phyloP scores from a whole-genome alignment of 2,797 vertebrate genomes.

The Diceros bicornis region DNA sequence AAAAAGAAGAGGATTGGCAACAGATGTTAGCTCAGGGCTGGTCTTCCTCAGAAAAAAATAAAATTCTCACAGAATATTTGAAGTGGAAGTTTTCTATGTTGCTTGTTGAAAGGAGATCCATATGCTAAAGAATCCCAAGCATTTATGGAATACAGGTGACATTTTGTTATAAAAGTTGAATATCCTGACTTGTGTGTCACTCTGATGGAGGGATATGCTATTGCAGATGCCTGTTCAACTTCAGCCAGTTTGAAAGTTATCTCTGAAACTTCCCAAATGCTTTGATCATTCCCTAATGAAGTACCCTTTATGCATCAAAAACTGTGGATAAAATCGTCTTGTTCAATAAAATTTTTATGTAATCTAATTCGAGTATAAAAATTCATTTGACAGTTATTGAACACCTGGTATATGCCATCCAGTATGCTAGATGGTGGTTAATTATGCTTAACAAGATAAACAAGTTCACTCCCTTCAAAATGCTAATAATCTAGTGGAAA shows the following conservation, averaged over 20 bases:
- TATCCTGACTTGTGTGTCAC: neutral
- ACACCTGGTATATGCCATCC: neutral
- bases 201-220: neutral
- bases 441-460: neutral
- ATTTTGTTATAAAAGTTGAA: conserved; percentile 25
- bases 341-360: neutral
- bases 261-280: neutral
- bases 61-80: neutral
- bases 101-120: neutral
- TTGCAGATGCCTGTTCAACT: neutral
- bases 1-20: no score
- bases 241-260: neutral
- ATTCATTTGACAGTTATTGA: neutral
- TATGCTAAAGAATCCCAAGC: neutral
- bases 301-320: neutral
- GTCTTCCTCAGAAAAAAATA: no score
- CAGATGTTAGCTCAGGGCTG: no score
- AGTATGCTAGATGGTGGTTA: neutral
- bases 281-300: neutral
- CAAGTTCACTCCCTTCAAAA: neutral
- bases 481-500: neutral
- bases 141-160: neutral
- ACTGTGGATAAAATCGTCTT: neutral
- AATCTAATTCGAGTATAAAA: neutral
- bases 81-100: neutral